A percentile compares a stretch with the other conserved stretches of the same genome.
These are phyloP conservation scores for Ormyrus rosae DNA, from an alignment of 2,888 invertebrate genomes.

Conservation along the genomic window DNA sequence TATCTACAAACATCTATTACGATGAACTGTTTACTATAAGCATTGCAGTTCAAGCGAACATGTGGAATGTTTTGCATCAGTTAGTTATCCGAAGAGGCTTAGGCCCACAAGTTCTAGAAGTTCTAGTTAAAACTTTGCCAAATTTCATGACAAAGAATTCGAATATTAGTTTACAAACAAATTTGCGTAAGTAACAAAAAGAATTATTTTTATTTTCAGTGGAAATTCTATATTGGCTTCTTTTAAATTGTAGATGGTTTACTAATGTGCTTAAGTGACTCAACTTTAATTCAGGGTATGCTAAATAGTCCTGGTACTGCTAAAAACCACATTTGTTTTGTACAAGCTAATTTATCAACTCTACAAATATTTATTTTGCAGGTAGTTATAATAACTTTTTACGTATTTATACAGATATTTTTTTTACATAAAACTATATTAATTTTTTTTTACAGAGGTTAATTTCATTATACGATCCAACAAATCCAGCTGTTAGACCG, in stretches of 20 bases:
- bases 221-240: slow-evolving; percentile 14
- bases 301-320: slow-evolving; percentile 76
- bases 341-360: slow-evolving; percentile 77
- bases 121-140: slow-evolving; percentile 76
- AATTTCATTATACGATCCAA: slow-evolving; percentile 80
- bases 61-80: slow-evolving; percentile 80
- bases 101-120: slow-evolving; percentile 78
- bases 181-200: slow-evolving; percentile 47
- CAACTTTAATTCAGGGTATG: slow-evolving; percentile 74
- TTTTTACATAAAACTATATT: slow-evolving; percentile 10
- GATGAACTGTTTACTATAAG: slow-evolving; percentile 81
- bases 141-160: slow-evolving; percentile 42
- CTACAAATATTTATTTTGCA: slow-evolving; percentile 79
- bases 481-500: slow-evolving; percentile 78
- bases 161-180: slow-evolving; percentile 34
- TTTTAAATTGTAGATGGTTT: slow-evolving; percentile 73
- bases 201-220: neutral
- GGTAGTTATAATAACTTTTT: slow-evolving; percentile 71
- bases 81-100: slow-evolving; percentile 78
- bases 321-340: slow-evolving; percentile 76
- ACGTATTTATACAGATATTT: neutral
- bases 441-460: slow-evolving; percentile 72
- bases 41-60: slow-evolving; percentile 80
- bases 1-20: slow-evolving; percentile 80
- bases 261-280: slow-evolving; percentile 77